Base-by-base conservation (phyloP, 2,888 invertebrate genomes). In the Muscina levida region DNA sequence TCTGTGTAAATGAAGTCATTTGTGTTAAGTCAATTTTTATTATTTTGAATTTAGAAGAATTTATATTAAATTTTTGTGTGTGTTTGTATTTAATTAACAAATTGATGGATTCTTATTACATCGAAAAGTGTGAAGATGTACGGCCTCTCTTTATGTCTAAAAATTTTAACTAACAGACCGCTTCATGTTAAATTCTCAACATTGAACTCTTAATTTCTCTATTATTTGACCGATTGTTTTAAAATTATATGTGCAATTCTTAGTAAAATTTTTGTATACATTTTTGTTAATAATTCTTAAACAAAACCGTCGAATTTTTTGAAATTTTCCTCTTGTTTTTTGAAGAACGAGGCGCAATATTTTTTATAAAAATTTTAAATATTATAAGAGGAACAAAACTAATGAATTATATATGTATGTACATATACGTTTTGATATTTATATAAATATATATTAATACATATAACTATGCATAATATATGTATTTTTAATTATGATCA, bases 281-380 rank as follows among this genome's bases (percentile, higher is more conserved):
- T 31, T 31, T 31, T 31, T 31, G 31, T 31, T 31, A 5, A 31
- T 31, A 31, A 62, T 39, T 31, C 4, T 31, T 31, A 59, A 59
- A 59, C 39, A 37, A 59, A 5, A 15, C 15, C 22, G 6, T 17
- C 17, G 19, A 51, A 3, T 19, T n/a, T n/a, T n/a, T n/a, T n/a
- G n/a, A n/a, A n/a, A n/a, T n/a, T n/a, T n/a, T n/a, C n/a, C 42
- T 71, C 73, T 77, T 72, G 77, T 81, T 77, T 80, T 81, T 17
- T 57, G 70, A 59, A 74, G 77, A 81, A 81, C 81, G 65, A 81
- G 77, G 48, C 72, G 81, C 81, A 81, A 81, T 77, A 77, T 81
- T 81, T 81, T 81, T 77, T 81, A 75, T 77, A 77, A 81, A 81
- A 81, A 81, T 81, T 73, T 62, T 75, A 37, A 31, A 48, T 59